phyloP scores from a whole-genome alignment of 2,888 invertebrate genomes.

The Nephrotoma appendiculata region DNA sequence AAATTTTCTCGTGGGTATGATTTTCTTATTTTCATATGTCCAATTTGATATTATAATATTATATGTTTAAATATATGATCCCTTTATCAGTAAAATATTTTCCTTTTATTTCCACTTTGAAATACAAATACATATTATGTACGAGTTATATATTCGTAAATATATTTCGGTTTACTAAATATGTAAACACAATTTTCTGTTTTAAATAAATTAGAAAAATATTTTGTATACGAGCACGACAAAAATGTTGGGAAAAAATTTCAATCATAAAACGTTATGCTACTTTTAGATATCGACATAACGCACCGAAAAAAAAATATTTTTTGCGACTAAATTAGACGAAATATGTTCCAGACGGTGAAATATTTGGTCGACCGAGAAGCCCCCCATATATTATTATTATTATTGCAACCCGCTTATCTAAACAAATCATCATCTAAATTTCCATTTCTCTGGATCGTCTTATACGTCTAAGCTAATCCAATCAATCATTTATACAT shows the following conservation, averaged over 20 bases:
- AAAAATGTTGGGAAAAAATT: background rate
- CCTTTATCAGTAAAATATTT: background rate
- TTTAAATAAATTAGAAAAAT: background rate
- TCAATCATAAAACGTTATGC: background rate
- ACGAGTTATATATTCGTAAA: background rate
- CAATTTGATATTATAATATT: background rate
- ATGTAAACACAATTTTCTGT: background rate
- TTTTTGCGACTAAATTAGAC: background rate
- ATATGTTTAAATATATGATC: background rate
- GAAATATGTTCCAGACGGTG: background rate
- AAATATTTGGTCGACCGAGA: background rate
- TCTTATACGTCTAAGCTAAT: background rate
- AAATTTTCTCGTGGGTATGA: background rate
- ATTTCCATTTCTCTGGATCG: too few species aligned
- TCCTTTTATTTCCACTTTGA: background rate
- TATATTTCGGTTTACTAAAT: background rate
- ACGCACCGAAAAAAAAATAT: background rate
- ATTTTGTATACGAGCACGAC: background rate
- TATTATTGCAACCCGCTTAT: too few species aligned
- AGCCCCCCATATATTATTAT: background rate
- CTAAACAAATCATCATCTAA: background rate
- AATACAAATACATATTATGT: background rate
- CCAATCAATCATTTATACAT: background rate
- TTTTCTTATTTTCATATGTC: background rate
- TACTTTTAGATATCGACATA: background rate